These are phyloP conservation scores for Anas bahamensis DNA, from an alignment of 2,797 vertebrate genomes.

Conservation along the genomic window DNA sequence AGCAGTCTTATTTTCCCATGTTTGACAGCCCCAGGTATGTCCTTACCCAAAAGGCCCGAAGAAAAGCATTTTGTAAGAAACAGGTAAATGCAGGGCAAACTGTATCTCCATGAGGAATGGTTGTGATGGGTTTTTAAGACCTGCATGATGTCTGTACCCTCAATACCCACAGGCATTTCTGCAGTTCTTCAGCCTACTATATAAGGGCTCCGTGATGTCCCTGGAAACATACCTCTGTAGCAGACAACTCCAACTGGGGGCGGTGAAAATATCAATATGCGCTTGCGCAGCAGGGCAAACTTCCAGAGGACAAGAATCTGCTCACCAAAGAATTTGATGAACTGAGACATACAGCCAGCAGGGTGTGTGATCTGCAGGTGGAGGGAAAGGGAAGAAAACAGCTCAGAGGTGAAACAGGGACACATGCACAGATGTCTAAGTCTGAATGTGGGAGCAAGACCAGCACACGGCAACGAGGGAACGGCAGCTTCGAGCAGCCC, in stretches of 20 bases:
- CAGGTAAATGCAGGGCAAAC: not conserved
- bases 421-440: conserved; percentile 46
- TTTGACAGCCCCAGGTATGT: not conserved
- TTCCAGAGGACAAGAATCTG: conserved; percentile 99
- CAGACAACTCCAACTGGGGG: conserved; percentile 98
- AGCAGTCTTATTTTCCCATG: not conserved
- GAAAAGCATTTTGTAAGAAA: not conserved
- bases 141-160: not conserved
- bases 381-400: not conserved
- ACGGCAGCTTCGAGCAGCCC: not conserved
- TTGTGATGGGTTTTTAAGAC: not conserved
- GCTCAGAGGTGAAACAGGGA: conserved; percentile 24
- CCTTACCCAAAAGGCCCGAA: not conserved
- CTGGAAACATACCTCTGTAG: conserved; percentile 89
- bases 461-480: not conserved
- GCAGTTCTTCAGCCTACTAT: not conserved
- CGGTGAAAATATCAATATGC: conserved; percentile 96
- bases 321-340: conserved; percentile 98
- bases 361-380: conserved; percentile 94
- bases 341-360: conserved; percentile 99
- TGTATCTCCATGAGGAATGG: not conserved
- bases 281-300: conserved; percentile 95
- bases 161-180: not conserved
- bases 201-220: conserved; percentile 15
- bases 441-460: conserved; percentile 31